A percentile compares a stretch with the other conserved stretches of the same genome.
Evolutionary conservation across 2,113 vertebrate genomes (phyloP).

Genomic region (Hiodon alosoides): DNA sequence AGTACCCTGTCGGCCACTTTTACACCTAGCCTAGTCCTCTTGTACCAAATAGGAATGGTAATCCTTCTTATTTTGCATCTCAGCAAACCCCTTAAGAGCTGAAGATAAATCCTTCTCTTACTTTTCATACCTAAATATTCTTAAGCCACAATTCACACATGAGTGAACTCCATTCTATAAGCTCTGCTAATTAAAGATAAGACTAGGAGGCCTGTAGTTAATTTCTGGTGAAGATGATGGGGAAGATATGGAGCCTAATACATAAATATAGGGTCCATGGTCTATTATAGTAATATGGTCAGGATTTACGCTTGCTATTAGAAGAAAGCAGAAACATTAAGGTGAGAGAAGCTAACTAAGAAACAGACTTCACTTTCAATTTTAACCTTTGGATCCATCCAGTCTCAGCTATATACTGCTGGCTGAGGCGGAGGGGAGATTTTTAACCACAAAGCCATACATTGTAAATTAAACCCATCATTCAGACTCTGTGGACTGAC

Average conservation of each 20-base stretch:
- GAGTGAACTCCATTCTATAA: slow-evolving; percentile 34
- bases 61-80: slow-evolving; percentile 28
- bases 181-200: slow-evolving; percentile 54
- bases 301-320: slow-evolving; percentile 18
- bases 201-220: slow-evolving; percentile 36
- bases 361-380: neutral
- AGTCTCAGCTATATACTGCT: too few species aligned
- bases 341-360: neutral
- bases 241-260: slow-evolving; percentile 31
- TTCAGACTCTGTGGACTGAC: slow-evolving; percentile 7
- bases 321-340: neutral
- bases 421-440: slow-evolving; percentile 36
- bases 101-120: slow-evolving; percentile 49
- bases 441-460: slow-evolving; percentile 26
- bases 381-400: too few species aligned
- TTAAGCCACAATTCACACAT: slow-evolving; percentile 46
- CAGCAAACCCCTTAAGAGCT: slow-evolving; percentile 35
- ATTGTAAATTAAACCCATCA: slow-evolving; percentile 20
- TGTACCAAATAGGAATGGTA: too few species aligned
- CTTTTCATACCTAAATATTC: slow-evolving; percentile 37
- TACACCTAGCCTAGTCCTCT: too few species aligned
- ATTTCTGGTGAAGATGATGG: slow-evolving; percentile 42
- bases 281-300: slow-evolving; percentile 17
- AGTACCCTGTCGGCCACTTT: slow-evolving; percentile 18
- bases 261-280: slow-evolving; percentile 15